phyloP scores from a whole-genome alignment of 2,797 vertebrate species.

The Enteromius trimaculatus region DNA sequence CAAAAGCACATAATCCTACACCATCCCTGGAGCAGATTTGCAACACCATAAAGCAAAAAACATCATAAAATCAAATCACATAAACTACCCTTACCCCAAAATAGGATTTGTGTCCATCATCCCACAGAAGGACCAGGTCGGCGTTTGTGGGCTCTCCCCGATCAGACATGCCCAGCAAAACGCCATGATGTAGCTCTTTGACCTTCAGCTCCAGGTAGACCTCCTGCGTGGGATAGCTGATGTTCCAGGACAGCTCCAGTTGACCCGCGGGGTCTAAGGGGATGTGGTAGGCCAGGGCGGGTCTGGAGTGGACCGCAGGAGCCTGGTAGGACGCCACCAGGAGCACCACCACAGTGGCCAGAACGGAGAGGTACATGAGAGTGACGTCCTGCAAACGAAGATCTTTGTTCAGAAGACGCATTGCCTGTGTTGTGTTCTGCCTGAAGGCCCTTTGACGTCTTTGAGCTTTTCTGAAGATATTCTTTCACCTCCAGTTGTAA shows the following conservation, averaged over 20 bases:
- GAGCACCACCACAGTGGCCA: conserved; percentile 87
- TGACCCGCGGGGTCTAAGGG: conserved; percentile 84
- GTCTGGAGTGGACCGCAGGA: conserved; percentile 54
- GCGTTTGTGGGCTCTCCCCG: conserved; percentile 86
- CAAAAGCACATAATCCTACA: conserved; percentile 7
- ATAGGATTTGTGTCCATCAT: conserved; percentile 76
- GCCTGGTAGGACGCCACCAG: conserved; percentile 89
- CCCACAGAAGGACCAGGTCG: conserved; percentile 90
- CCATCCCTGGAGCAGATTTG: not conserved
- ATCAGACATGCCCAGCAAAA: conserved; percentile 94
- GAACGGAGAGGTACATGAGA: conserved; percentile 87
- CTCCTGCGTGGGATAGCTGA: conserved; percentile 83
- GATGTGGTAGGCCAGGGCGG: conserved; percentile 82
- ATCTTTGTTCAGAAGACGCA: conserved; percentile 74
- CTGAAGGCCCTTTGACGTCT: not conserved
- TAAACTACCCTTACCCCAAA: conserved; percentile 76
- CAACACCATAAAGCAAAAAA: not conserved
- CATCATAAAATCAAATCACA: not conserved
- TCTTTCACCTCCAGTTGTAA: not conserved
- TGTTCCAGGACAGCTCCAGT: conserved; percentile 89
- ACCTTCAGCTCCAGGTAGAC: conserved; percentile 83
- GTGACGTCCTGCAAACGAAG: conserved; percentile 83
- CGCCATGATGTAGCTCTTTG: conserved; percentile 75
- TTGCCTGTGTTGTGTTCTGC: conserved; percentile 46
- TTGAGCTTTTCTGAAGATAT: not conserved